Evolutionary conservation across 1,140 invertebrate species (phyloP), one percentile per base, ranked within the genome.

Genomic region (Brachystomella parvula): DNA sequence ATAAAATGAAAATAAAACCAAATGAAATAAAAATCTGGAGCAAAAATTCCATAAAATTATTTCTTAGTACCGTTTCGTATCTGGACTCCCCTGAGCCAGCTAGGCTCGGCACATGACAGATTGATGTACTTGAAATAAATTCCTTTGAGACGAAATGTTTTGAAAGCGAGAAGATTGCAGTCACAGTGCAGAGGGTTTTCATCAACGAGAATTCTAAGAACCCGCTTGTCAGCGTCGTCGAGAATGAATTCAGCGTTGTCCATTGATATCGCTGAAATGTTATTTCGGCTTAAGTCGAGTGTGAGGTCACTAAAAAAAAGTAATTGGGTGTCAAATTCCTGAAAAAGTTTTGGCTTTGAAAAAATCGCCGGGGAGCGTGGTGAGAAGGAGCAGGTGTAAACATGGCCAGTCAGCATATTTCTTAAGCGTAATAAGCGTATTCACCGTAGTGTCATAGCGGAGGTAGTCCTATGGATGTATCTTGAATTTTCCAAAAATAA

Each of bases 101-200:
- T 53, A 6, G 69, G 71, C 29, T 61, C 62, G 33, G 57, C 29
- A 58, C 72, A 73, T 31, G 17, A 17, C 19, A 73, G 35, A 44
- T 69, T 49, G 1, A 61, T 31, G n/a, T 47, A 64, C n/a, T 63
- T 26, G 29, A 73, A 63, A 24, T 64, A 21, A 59, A 64, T 61
- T 0, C 61, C 30, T 47, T 69, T 65, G 15, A 69, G 26, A 15
- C 29, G 35, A 67, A 69, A 65, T 19, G 31, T 67, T 39, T 67
- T 61, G 33, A 73, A 67, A 1, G 64, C 31, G 21, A 62, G 26
- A 31, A 2, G 62, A 47, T 28, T 66, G 66, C 72, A 73, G 33
- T 73, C 66, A 47, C 72, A 73, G 47, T 69, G 39, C 28, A 73
- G 26, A 3, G 69, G 69, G 59, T 73, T 73, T 24, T 65, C 69